phyloP scores from a whole-genome alignment of 64 coral and sea anemone genomes.

The Hydrozoanthus tunicans region DNA sequence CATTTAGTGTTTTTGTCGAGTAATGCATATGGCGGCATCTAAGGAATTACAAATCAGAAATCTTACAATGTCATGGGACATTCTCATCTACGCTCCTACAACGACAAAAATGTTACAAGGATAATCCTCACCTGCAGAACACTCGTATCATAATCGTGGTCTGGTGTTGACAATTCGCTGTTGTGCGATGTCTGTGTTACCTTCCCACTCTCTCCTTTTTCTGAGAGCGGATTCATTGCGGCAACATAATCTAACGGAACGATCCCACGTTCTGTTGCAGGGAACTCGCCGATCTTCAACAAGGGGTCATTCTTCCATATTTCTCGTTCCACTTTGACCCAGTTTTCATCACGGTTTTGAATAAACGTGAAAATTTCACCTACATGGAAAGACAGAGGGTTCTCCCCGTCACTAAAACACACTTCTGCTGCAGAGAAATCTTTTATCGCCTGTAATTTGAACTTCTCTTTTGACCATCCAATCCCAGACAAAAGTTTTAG shows the following conservation, averaged over 20 bases:
- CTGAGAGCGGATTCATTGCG: constrained; percentile 64
- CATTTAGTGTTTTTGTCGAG: neutral
- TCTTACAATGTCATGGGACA: neutral
- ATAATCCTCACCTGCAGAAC: constrained; percentile 38
- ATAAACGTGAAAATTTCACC: constrained; percentile 93
- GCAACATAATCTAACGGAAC: constrained; percentile 87
- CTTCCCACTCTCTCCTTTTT: constrained; percentile 3
- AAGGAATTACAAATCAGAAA: neutral
- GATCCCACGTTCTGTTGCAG: constrained; percentile 79
- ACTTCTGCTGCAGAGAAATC: constrained; percentile 89
- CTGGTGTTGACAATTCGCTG: neutral
- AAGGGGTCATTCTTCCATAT: constrained; percentile 78
- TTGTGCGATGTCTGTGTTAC: neutral
- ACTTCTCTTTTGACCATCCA: constrained; percentile 24
- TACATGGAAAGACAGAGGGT: constrained; percentile 90
- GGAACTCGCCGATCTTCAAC: constrained; percentile 66
- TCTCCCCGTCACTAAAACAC: constrained; percentile 88
- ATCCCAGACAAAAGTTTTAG: constrained; percentile 46
- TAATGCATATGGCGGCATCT: neutral
- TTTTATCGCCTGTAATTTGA: constrained; percentile 81
- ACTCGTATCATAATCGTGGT: constrained; percentile 3
- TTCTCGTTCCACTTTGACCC: constrained; percentile 87
- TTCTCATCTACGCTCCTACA: neutral
- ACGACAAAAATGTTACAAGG: neutral
- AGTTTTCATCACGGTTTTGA: constrained; percentile 78